A percentile compares a stretch with the other conserved stretches of the same genome.
Evolutionary conservation across 2,113 vertebrate genomes (phyloP).

Genomic region (Strix uralensis): DNA sequence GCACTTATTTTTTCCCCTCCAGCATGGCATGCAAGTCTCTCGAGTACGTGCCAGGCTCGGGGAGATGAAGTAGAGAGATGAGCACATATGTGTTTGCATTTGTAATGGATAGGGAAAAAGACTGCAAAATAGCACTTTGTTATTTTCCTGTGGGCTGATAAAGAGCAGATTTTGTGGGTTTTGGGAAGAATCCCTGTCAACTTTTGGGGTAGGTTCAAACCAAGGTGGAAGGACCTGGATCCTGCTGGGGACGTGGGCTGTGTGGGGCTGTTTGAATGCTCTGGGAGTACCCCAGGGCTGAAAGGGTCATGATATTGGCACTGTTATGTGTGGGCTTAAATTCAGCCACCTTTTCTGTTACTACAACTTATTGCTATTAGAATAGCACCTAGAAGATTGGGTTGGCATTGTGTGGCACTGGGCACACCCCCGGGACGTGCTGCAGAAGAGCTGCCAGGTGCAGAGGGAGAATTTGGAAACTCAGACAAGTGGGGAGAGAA

Average conservation of each 20-base stretch:
- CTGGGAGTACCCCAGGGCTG: neutral
- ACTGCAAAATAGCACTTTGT: neutral
- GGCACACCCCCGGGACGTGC: fast-evolving
- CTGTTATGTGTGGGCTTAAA: no score
- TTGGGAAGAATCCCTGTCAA: neutral
- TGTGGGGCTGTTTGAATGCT: neutral
- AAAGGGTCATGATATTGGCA: fast-evolving
- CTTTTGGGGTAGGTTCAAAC: neutral
- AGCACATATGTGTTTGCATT: neutral
- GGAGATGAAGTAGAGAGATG: neutral
- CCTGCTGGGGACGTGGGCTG: neutral
- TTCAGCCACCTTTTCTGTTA: neutral
- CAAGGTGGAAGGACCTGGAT: neutral
- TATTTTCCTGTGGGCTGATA: neutral
- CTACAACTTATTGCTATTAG: neutral
- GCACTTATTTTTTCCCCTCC: neutral
- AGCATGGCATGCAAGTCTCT: neutral
- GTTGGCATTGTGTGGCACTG: fast-evolving
- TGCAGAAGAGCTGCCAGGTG: neutral
- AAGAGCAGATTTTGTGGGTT: neutral
- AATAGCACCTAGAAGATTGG: neutral
- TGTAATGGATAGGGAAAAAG: neutral
- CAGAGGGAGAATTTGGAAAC: neutral
- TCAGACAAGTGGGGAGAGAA: neutral
- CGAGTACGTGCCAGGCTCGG: neutral